Evolutionary conservation across 2,888 invertebrate species (phyloP).

Genomic region (Andricus quercusramuli): DNA sequence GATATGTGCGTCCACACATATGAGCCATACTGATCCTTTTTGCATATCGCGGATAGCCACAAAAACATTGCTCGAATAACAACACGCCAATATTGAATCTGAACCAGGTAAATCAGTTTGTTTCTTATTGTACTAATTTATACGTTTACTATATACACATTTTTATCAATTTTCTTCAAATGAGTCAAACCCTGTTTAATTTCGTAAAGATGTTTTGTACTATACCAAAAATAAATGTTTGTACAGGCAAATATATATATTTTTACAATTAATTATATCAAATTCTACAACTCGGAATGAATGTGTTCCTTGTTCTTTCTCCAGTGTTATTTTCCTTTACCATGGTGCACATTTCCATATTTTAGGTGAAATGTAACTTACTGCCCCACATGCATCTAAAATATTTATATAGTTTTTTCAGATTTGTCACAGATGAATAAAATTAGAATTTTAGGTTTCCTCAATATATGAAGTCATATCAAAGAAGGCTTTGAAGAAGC

Average conservation of each 20-base stretch:
- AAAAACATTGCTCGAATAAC: conserved; percentile 9
- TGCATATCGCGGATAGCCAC: not conserved
- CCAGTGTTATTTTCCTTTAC: not conserved
- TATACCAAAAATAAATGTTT: no score
- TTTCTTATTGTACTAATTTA: conserved; percentile 8
- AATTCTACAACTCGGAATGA: no score
- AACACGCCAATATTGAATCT: conserved; percentile 28
- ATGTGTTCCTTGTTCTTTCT: not conserved
- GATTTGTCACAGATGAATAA: not conserved
- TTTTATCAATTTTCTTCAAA: conserved; percentile 1
- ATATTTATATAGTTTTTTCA: not conserved
- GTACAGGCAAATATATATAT: no score
- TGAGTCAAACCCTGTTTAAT: not conserved
- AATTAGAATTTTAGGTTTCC: not conserved
- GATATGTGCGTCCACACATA: not conserved
- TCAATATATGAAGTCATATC: not conserved
- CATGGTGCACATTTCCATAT: not conserved
- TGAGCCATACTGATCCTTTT: conserved; percentile 14
- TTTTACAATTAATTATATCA: not conserved
- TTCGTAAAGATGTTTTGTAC: not conserved
- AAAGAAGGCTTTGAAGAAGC: no score
- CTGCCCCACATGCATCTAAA: not conserved
- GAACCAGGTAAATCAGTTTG: conserved; percentile 21
- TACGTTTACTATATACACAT: not conserved
- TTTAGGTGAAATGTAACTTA: not conserved